These are phyloP conservation scores for Catostomus latipinnis DNA, from an alignment of 2,797 vertebrate genomes.

Conservation along the genomic window DNA sequence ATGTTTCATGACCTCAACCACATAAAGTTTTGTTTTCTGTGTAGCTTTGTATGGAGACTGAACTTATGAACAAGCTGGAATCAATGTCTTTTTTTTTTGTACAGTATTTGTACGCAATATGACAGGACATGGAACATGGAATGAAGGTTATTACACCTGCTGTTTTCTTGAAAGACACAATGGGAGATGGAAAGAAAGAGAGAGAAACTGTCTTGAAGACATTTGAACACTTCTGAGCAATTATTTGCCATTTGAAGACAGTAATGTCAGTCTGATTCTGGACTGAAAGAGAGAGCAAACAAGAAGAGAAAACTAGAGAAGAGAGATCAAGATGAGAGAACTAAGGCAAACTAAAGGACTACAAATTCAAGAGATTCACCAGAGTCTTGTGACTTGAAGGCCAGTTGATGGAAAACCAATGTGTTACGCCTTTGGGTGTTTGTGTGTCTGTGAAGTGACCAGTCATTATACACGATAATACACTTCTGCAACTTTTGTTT, in stretches of 20 bases:
- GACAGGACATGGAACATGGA: neutral
- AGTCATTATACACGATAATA: neutral
- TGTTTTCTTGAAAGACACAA: constrained; percentile 25
- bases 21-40: constrained; percentile 18
- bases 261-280: neutral
- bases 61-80: constrained; percentile 12
- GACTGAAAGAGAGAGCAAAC: constrained; percentile 6
- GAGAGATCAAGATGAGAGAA: constrained; percentile 5
- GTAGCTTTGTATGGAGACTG: constrained; percentile 13
- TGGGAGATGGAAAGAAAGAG: constrained; percentile 12
- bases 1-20: constrained; percentile 9
- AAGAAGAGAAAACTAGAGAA: constrained; percentile 19
- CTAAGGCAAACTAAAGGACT: neutral
- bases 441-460: constrained; percentile 13
- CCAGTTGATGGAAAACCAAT: neutral
- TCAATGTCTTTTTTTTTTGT: constrained; percentile 32
- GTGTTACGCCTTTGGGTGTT: neutral
- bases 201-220: constrained; percentile 18
- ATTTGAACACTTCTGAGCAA: neutral
- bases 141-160: neutral
- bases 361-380: neutral
- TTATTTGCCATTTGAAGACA: neutral
- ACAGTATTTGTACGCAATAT: constrained; percentile 38
- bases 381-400: neutral
- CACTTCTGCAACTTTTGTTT: constrained; percentile 14